phyloP scores from a whole-genome alignment of 2,113 vertebrate species.

The Pelecanus crispus region DNA sequence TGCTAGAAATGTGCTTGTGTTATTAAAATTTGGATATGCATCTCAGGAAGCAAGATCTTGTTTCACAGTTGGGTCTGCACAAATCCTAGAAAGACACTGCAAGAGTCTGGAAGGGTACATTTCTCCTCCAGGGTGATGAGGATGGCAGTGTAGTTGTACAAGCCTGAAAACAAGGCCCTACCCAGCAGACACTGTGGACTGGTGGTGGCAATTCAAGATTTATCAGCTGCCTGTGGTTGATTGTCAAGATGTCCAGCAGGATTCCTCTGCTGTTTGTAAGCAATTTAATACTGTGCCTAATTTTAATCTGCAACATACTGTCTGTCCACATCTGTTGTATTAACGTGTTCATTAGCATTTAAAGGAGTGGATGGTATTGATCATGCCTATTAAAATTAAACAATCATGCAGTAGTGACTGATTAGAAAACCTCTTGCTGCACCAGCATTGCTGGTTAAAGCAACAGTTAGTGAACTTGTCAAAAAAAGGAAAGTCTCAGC shows the following conservation, averaged over 20 bases:
- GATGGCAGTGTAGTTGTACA: background rate
- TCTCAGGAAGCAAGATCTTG: background rate
- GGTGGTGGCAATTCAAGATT: constrained; percentile 44
- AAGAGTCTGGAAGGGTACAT: background rate
- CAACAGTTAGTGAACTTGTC: background rate
- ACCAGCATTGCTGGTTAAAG: constrained; percentile 9
- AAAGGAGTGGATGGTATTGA: constrained; percentile 72
- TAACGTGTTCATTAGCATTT: constrained; percentile 73
- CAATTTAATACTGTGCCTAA: constrained; percentile 68
- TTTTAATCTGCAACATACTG: constrained; percentile 70
- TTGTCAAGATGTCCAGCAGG: constrained; percentile 70
- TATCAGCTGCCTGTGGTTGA: constrained; percentile 62
- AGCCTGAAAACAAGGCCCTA: background rate
- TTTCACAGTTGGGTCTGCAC: background rate
- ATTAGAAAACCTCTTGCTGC: constrained; percentile 42
- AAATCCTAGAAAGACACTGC: background rate
- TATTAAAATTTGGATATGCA: background rate
- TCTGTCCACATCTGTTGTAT: constrained; percentile 72
- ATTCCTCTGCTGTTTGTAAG: constrained; percentile 67
- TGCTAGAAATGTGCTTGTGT: background rate
- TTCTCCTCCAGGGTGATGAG: background rate
- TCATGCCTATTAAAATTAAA: constrained; percentile 69
- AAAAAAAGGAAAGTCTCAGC: background rate
- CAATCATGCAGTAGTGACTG: constrained; percentile 30
- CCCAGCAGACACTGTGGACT: background rate